A percentile compares a stretch with the other conserved stretches of the same genome.
phyloP scores from a whole-genome alignment of 2,113 vertebrate genomes.

The Erythrolamprus reginae region DNA sequence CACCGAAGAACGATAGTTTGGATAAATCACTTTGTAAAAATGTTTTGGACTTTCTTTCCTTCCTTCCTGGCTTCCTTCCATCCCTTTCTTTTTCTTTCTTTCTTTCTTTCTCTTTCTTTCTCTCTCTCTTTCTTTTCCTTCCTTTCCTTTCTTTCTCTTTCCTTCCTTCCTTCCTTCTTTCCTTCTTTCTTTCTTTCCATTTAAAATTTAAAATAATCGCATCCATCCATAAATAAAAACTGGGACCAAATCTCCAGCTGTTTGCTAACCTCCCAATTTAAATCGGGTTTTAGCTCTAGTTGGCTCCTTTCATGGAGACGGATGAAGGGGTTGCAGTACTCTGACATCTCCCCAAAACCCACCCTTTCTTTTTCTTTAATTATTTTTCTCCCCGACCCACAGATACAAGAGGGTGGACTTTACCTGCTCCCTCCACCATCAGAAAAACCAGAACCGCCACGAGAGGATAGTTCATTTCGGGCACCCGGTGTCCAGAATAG shows the following conservation, averaged over 20 bases:
- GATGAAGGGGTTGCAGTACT: neutral
- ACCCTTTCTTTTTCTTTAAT: neutral
- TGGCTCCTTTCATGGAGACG: neutral
- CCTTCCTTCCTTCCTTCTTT: no score
- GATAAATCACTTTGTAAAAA: no score
- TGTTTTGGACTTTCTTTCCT: no score
- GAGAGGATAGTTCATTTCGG: neutral
- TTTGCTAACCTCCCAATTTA: neutral
- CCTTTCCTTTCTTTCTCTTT: no score
- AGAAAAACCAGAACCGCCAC: neutral
- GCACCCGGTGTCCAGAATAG: neutral
- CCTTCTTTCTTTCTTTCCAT: no score
- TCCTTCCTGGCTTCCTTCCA: no score
- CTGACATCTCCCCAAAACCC: no score
- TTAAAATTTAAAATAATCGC: no score
- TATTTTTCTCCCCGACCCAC: neutral
- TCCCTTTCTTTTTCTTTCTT: no score
- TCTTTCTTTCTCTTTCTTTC: no score
- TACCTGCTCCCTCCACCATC: neutral
- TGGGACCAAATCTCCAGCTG: neutral
- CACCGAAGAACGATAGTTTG: neutral
- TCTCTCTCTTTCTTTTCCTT: no score
- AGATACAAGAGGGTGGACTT: neutral
- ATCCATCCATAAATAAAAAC: no score
- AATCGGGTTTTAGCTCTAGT: neutral